Conservation (phyloP, 2,797 vertebrate genomes). For the Enteromius trimaculatus region DNA sequence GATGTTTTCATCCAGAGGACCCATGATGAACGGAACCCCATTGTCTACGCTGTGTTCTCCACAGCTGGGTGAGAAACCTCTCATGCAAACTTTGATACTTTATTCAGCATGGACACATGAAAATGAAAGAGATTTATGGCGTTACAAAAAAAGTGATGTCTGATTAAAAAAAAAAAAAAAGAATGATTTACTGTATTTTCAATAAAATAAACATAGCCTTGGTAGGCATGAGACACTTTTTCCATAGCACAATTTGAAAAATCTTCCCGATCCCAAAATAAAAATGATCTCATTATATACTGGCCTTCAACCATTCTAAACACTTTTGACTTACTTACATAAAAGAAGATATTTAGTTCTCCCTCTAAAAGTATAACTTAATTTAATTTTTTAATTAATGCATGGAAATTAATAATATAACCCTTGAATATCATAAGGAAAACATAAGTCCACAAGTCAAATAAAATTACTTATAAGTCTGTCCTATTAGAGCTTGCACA, state of each 20-base stretch:
- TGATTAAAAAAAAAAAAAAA: not conserved
- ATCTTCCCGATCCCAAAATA: not conserved
- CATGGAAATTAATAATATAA: not conserved
- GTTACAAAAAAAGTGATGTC: not conserved
- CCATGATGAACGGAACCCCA: constrained; percentile 68
- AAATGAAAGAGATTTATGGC: not conserved
- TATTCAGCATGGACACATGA: not conserved
- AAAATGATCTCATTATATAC: not conserved
- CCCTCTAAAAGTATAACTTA: not conserved
- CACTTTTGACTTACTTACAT: not conserved
- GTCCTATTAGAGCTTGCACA: too few relatives aligned
- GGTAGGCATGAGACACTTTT: not conserved
- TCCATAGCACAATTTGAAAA: not conserved
- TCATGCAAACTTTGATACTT: not conserved
- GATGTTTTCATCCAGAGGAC: constrained; percentile 69
- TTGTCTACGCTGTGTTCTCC: constrained; percentile 68
- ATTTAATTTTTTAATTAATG: too few relatives aligned
- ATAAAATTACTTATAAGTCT: not conserved
- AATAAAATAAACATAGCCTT: not conserved
- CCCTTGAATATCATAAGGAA: not conserved
- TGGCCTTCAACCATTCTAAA: not conserved
- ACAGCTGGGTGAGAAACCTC: constrained; percentile 64
- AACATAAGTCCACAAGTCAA: not conserved
- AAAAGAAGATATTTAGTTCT: not conserved
- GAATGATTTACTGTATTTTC: not conserved